Evolutionary conservation across 2,113 vertebrate genomes (phyloP), one percentile per base, ranked within the genome.

Genomic region (Menidia beryllina): DNA sequence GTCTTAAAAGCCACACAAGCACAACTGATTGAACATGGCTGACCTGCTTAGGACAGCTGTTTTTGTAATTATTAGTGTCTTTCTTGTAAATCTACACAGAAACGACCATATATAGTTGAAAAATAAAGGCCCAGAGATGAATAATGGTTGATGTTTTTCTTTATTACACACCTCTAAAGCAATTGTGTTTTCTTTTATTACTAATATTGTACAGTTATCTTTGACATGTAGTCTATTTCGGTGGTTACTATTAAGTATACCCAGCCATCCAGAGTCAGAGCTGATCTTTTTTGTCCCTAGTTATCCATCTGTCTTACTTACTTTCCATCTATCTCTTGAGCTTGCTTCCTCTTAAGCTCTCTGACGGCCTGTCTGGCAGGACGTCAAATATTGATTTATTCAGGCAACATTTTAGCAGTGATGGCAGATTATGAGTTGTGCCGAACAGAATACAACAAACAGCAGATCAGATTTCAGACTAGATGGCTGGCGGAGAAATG

Each of bases 351-450:
- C 70, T 78, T 26, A 45, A 58, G 76, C 78, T 84, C 80, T 86
- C 66, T 51, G 63, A 51, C 77, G 67, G 70, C 39, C 55, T 15
- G 83, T 82, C 89, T 91, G 90, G 86, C 90, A 90, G 89, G 91
- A 92, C 90, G 91, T 89, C 89, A 91, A 70, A 58, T 92, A 92
- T 92, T 91, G 91, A 92, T 92, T 89, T 82, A 88, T 86, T 60
- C 74, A 51, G 73, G 74, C 87, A 89, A 85, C 88, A 86, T 91
- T 91, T 91, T 85, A 91, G 89, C 82, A 79, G 75, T 78, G 85
- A 86, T 88, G 84, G 84, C 60, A 38, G 84, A 78, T 85, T 77
- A 86, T 88, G 85, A 85, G 69, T 72, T 65, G 73, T 67, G 76
- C 84, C 74, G 89, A 90, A 89, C 55, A 79, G 87, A 88, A 87